A percentile compares a stretch with the other conserved stretches of the same genome.
Evolutionary conservation across 2,797 vertebrate genomes (phyloP).

Genomic region (Onychomys torridus): DNA sequence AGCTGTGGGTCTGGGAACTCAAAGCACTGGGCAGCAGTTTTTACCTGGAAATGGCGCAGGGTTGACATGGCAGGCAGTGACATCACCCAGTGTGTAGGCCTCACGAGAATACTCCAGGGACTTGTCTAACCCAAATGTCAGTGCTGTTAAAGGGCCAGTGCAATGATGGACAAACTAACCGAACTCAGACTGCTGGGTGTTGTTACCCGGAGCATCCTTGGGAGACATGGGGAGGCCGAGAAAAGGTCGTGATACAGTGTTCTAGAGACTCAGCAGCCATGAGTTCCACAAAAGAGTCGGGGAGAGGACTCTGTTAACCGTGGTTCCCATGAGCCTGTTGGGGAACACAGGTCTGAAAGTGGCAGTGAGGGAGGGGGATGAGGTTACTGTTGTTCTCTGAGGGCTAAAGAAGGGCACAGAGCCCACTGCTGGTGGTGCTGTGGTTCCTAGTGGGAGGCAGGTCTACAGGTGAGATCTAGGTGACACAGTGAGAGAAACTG

Average conservation of each 20-base stretch:
- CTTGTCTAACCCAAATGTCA: not conserved
- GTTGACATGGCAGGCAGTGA: rapidly evolving
- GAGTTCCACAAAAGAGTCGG: not conserved
- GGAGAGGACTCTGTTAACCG: too few species aligned
- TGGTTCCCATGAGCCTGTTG: too few species aligned
- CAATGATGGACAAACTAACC: not conserved
- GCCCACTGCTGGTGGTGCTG: not conserved
- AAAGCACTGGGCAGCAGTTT: not conserved
- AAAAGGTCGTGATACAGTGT: too few species aligned
- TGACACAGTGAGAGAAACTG: too few species aligned
- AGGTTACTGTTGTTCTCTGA: not conserved
- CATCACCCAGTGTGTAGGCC: too few species aligned
- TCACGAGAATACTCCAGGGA: not conserved
- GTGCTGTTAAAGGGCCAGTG: too few species aligned
- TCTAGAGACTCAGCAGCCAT: not conserved
- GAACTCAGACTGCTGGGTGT: not conserved
- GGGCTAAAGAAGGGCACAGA: not conserved
- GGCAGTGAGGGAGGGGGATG: not conserved
- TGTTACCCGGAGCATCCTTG: not conserved
- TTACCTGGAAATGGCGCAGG: not conserved
- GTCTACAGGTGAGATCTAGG: not conserved
- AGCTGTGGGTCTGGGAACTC: not conserved
- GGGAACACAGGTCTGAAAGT: not conserved
- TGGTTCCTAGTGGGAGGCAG: not conserved
- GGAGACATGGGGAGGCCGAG: not conserved